A percentile compares a stretch with the other conserved stretches of the same genome.
These are phyloP conservation scores for Intellagama lesueurii DNA, from an alignment of 2,797 vertebrate genomes.

Conservation along the genomic window DNA sequence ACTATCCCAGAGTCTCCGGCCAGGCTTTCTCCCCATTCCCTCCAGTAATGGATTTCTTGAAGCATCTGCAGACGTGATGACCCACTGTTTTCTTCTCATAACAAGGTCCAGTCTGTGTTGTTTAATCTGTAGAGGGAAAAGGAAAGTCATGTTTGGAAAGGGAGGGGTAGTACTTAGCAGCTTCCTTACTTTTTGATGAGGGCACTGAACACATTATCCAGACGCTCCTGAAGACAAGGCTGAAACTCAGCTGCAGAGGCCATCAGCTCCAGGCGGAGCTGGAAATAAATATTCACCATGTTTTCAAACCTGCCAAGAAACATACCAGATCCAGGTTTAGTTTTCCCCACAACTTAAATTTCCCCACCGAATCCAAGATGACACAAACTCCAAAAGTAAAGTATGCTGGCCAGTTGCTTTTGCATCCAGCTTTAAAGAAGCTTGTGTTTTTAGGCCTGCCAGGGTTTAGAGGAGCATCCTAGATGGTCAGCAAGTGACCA, in stretches of 20 bases:
- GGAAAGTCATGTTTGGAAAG: background rate
- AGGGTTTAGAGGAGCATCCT: background rate
- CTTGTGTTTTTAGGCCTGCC: background rate
- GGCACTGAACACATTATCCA: conserved; percentile 78
- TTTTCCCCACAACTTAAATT: background rate
- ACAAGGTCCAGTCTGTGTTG: background rate
- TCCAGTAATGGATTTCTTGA: background rate
- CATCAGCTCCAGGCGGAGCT: conserved; percentile 89
- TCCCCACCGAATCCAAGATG: background rate
- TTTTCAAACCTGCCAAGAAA: conserved; percentile 73
- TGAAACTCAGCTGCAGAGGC: conserved; percentile 75
- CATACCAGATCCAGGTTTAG: background rate
- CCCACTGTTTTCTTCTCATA: background rate
- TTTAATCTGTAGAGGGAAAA: background rate
- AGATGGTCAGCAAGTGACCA: background rate
- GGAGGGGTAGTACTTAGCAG: background rate
- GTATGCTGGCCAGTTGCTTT: background rate
- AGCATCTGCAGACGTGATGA: background rate
- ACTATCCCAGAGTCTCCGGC: background rate
- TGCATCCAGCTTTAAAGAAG: background rate
- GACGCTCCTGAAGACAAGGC: conserved; percentile 79
- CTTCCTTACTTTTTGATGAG: conserved; percentile 86
- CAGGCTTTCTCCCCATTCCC: background rate
- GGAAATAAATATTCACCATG: conserved; percentile 84
- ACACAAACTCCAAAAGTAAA: background rate